Conservation (phyloP, 2,888 invertebrate genomes). For the Chrysodeixis includens region DNA sequence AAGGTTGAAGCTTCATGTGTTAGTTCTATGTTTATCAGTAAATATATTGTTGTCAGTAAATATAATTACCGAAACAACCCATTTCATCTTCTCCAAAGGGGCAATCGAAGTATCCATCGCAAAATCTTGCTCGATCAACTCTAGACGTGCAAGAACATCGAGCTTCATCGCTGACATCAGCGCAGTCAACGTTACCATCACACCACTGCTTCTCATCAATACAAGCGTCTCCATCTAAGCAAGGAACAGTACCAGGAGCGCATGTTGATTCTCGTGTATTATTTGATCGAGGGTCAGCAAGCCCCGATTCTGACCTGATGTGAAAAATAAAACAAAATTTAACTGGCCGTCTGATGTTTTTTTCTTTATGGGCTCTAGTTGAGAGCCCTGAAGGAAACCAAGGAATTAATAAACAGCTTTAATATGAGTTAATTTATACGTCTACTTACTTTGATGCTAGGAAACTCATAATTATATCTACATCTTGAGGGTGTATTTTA, state of each 20-base stretch:
- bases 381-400: neutral
- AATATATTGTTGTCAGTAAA: too few relatives aligned
- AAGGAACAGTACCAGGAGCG: slow-evolving; percentile 69
- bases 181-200: slow-evolving; percentile 92
- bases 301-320: slow-evolving; percentile 56
- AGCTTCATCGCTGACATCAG: slow-evolving; percentile 94
- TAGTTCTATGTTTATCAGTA: too few relatives aligned
- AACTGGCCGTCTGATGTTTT: too few relatives aligned
- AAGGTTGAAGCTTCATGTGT: too few relatives aligned
- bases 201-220: slow-evolving; percentile 91
- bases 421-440: too few relatives aligned
- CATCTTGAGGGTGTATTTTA: slow-evolving; percentile 79
- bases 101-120: slow-evolving; percentile 95
- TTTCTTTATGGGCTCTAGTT: neutral
- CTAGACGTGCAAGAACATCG: slow-evolving; percentile 93
- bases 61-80: slow-evolving; percentile 91
- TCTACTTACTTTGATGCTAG: slow-evolving; percentile 71
- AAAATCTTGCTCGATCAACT: slow-evolving; percentile 90
- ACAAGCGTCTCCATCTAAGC: slow-evolving; percentile 82
- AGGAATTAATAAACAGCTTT: neutral
- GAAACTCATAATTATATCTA: slow-evolving; percentile 74
- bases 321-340: too few relatives aligned
- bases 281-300: slow-evolving; percentile 55
- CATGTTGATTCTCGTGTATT: slow-evolving; percentile 72
- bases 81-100: slow-evolving; percentile 95